phyloP scores from a whole-genome alignment of 2,888 invertebrate genomes.

The Caenorhabditis sp. region DNA sequence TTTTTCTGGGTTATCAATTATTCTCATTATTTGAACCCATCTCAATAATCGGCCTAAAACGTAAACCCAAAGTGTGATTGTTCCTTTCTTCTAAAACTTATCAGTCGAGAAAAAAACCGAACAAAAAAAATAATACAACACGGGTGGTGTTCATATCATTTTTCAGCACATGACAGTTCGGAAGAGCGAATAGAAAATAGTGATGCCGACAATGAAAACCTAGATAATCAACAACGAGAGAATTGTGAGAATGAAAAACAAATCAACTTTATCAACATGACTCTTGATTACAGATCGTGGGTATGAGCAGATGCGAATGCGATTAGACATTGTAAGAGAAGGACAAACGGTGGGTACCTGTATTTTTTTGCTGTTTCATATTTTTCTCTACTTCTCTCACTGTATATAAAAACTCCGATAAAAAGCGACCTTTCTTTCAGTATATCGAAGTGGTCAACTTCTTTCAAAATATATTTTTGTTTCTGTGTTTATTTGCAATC shows the following conservation, averaged over 20 bases:
- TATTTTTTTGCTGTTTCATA: background rate
- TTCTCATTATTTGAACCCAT: too few species aligned
- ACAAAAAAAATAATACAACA: background rate
- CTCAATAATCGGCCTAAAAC: too few species aligned
- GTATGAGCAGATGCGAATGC: slow-evolving; percentile 12
- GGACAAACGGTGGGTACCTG: slow-evolving; percentile 20
- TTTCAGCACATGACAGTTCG: background rate
- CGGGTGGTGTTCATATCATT: background rate
- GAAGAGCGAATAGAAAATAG: background rate
- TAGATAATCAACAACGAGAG: background rate
- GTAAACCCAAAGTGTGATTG: background rate
- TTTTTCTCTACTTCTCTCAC: background rate
- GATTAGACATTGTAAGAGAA: slow-evolving; percentile 16
- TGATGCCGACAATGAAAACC: background rate
- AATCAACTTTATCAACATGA: background rate
- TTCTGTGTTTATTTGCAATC: slow-evolving; percentile 12
- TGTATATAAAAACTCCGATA: background rate
- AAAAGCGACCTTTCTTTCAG: background rate
- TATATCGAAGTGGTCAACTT: slow-evolving; percentile 6
- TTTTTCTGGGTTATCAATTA: too few species aligned
- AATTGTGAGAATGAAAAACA: background rate
- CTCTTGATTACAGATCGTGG: background rate
- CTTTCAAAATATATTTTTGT: slow-evolving; percentile 16
- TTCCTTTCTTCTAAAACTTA: background rate
- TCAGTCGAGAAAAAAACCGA: background rate